Evolutionary conservation across 2,797 vertebrate genomes (phyloP), one percentile per base, ranked within the genome.

Genomic region (Anguilla obscura): DNA sequence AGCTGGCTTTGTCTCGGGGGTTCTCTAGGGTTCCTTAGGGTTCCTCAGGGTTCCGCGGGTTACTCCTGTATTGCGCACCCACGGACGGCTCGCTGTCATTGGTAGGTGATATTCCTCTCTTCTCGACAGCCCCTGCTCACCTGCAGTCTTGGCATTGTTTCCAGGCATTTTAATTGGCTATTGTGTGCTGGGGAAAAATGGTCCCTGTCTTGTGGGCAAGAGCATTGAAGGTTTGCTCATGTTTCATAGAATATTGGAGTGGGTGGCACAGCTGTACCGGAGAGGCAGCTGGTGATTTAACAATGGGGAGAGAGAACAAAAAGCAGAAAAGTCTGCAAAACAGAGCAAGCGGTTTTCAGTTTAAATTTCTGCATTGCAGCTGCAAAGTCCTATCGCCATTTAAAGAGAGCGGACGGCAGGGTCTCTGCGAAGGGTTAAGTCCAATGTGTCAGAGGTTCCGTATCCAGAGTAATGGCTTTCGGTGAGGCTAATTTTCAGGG

Each of bases 401-500:
- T 45, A 6, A 18, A 40, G 36, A 79, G 16, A 18, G 40, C 9
- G 3, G 18, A 36, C 1, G 24, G 1, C 40, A n/a, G 27, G 45
- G 79, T 45, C 7, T 45, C 40, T 8, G 36, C 40, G 50, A 85
- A 71, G 66, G 84, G 82, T 45, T 10, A 85, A 93, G 91, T 89
- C 89, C 92, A 90, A 91, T 86, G 40, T 91, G 90, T 86, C 89
- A 85, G 84, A 66, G 63, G 90, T 91, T 85, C 87, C 88, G 45
- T 18, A 2, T 85, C 80, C 27, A 0, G 50, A 88, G 90, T 88
- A 91, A 90, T 85, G 86, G 86, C 52, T 86, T 91, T 87, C 88
- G 89, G 89, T 9, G n/a, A 48, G 66, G 89, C 90, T 92, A 91
- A 93, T 94, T 92, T 91, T 85, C 84, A 88, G 89, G 48, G 40